Percentiles rank a stretch among this genome's conserved stretches.
Evolutionary conservation across 1,140 invertebrate genomes (phyloP).

Genomic region (Pentalonia nigronervosa): DNA sequence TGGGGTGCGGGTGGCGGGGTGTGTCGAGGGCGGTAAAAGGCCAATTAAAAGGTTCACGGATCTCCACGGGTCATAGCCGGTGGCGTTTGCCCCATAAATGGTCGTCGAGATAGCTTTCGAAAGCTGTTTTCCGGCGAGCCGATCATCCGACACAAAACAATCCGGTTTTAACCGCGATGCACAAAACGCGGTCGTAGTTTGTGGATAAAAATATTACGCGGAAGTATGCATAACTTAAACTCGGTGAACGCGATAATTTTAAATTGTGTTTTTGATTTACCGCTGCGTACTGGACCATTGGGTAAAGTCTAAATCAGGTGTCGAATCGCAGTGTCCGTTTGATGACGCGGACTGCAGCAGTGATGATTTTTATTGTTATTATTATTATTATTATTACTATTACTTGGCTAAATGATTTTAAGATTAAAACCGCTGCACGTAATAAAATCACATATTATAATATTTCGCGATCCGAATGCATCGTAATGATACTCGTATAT

Average conservation of each 20-base stretch:
- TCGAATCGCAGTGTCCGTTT: neutral
- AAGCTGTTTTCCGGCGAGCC: neutral
- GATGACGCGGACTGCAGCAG: neutral
- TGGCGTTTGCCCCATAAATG: neutral
- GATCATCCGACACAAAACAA: neutral
- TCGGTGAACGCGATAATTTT: too few species aligned
- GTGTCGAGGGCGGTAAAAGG: neutral
- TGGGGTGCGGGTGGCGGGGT: neutral
- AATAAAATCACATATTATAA: neutral
- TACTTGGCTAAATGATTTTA: neutral
- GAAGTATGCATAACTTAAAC: too few species aligned
- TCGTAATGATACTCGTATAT: neutral
- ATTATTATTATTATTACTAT: neutral
- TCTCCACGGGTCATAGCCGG: neutral
- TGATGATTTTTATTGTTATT: too few species aligned
- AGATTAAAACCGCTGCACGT: neutral
- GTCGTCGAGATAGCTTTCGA: neutral
- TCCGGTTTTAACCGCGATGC: neutral
- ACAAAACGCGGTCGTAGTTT: neutral
- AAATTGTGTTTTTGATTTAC: neutral
- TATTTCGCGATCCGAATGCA: neutral
- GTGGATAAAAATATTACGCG: too few species aligned
- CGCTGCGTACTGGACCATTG: neutral
- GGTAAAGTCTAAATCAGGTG: neutral
- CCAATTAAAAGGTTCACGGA: neutral